Conservation (phyloP, 2,797 vertebrate genomes). For the Gorsachius magnificus region DNA sequence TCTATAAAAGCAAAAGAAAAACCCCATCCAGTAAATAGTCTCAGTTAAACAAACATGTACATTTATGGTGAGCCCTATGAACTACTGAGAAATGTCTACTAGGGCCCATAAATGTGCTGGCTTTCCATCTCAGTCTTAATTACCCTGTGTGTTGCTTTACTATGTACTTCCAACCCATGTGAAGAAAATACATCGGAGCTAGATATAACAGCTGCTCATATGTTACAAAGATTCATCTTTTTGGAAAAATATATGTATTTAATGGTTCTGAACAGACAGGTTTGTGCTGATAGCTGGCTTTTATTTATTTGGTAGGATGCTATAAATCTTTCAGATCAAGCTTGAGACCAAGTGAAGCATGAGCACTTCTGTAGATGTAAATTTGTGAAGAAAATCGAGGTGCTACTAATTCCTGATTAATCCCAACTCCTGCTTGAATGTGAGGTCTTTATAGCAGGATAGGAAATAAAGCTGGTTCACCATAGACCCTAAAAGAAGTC, state of each 20-base stretch:
- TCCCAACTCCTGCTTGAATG: background rate
- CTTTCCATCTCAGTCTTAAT: constrained; percentile 35
- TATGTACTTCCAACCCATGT: background rate
- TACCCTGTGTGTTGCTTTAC: constrained; percentile 7
- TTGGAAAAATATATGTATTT: background rate
- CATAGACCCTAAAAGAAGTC: background rate
- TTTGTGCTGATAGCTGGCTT: background rate
- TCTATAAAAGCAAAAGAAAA: background rate
- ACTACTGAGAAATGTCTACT: background rate
- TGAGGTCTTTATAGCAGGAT: background rate
- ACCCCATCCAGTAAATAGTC: background rate
- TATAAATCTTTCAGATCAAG: background rate
- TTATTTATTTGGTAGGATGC: background rate
- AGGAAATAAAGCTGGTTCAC: background rate
- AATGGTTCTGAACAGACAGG: background rate
- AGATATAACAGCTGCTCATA: background rate
- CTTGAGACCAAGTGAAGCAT: background rate
- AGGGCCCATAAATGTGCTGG: constrained; percentile 29
- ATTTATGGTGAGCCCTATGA: background rate
- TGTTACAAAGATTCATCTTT: background rate
- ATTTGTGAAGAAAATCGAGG: background rate
- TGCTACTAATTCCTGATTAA: background rate
- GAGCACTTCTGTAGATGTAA: background rate
- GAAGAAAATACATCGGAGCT: constrained; percentile 29
- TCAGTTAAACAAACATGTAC: background rate